A percentile compares a stretch with the other conserved stretches of the same genome.
These are phyloP conservation scores for Conus ventricosus DNA, from an alignment of 1,140 invertebrate species.

Conservation along the genomic window DNA sequence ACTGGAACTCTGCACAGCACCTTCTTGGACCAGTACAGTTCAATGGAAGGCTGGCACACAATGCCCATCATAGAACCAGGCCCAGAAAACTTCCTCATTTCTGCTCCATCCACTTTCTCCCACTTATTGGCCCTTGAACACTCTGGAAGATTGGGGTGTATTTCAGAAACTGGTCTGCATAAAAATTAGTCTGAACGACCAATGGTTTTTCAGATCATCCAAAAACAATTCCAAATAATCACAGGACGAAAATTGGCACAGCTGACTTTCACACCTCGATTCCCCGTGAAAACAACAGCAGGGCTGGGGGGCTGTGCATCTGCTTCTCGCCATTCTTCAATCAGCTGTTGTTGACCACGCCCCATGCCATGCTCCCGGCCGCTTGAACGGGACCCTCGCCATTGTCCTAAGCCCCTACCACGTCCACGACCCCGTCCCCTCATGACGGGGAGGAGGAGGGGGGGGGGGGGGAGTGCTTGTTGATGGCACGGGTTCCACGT, in stretches of 20 bases:
- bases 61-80: conserved; percentile 5
- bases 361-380: neutral
- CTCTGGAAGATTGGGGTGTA: neutral
- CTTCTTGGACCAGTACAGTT: neutral
- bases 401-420: neutral
- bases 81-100: conserved; percentile 3
- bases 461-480: neutral
- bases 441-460: neutral
- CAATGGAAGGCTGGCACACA: neutral
- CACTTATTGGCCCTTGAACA: neutral
- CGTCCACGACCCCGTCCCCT: neutral
- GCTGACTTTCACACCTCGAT: neutral
- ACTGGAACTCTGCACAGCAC: neutral
- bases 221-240: neutral
- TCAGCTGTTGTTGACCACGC: neutral
- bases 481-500: too few relatives aligned
- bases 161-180: neutral
- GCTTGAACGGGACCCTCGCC: neutral
- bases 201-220: neutral
- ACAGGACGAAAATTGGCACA: neutral
- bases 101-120: neutral
- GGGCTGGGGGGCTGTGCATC: neutral
- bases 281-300: neutral
- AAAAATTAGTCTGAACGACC: neutral
- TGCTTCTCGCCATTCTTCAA: neutral